Conservation (phyloP, 2,888 invertebrate species). For the Drosophila rubida region DNA sequence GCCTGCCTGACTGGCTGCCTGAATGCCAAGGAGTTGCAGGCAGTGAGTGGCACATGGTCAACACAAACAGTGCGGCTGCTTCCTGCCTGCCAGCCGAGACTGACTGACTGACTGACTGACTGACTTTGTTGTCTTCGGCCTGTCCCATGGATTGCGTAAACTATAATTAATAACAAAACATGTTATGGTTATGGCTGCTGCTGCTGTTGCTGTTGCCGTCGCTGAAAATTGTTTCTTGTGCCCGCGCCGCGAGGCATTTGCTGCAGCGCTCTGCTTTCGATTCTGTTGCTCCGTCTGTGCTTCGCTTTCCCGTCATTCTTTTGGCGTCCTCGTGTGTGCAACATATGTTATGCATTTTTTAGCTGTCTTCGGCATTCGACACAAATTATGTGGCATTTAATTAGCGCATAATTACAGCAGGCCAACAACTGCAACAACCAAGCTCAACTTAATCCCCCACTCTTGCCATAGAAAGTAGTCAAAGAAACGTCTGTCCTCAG, state of each 20-base stretch:
- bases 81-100: conserved; percentile 52
- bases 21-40: conserved; percentile 13
- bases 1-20: no score
- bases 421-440: conserved; percentile 19
- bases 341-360: conserved; percentile 80
- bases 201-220: no score
- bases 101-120: conserved; percentile 69
- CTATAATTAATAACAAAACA: conserved; percentile 81
- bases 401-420: conserved; percentile 77
- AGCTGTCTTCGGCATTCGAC: conserved; percentile 75
- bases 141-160: conserved; percentile 77
- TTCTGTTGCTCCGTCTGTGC: conserved; percentile 29
- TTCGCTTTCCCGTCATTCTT: conserved; percentile 20
- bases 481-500: conserved; percentile 49
- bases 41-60: conserved; percentile 69
- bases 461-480: conserved; percentile 41
- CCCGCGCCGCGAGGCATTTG: conserved; percentile 59
- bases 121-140: conserved; percentile 71
- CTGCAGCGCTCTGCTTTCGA: conserved; percentile 25
- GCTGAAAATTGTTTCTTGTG: conserved; percentile 73
- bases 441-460: conserved; percentile 43
- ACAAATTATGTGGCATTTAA: conserved; percentile 81
- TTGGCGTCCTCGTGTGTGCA: conserved; percentile 45
- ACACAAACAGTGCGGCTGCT: conserved; percentile 50
- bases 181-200: conserved; percentile 80